These are phyloP conservation scores for Orgyia antiqua DNA, from an alignment of 2,888 invertebrate species.

Conservation along the genomic window DNA sequence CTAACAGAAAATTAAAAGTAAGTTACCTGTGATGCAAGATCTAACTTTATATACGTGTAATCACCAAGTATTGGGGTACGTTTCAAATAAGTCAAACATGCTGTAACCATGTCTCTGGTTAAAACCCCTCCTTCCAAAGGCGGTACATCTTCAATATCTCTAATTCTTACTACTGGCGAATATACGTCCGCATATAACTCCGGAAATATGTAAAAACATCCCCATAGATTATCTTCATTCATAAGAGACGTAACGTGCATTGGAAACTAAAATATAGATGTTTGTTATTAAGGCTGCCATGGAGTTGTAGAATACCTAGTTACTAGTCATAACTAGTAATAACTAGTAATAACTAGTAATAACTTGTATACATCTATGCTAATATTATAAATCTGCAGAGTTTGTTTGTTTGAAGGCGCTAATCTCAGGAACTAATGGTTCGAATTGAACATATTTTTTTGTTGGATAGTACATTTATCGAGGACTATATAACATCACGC, in stretches of 20 bases:
- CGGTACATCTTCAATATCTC: conserved; percentile 40
- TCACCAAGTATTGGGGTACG: conserved; percentile 73
- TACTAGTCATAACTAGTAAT: neutral
- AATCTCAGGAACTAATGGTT: too few species aligned
- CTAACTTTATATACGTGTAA: conserved; percentile 75
- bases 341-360: too few species aligned
- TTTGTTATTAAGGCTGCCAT: neutral
- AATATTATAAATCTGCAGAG: too few species aligned
- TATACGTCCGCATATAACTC: conserved; percentile 53
- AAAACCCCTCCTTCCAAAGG: conserved; percentile 63
- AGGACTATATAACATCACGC: too few species aligned
- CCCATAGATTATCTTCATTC: conserved; percentile 63
- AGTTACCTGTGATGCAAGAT: conserved; percentile 62
- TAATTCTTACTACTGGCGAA: conserved; percentile 50
- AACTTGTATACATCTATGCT: too few species aligned
- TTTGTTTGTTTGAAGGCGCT: too few species aligned
- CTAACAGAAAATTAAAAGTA: too few species aligned
- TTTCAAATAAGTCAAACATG: conserved; percentile 71
- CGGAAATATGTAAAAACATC: conserved; percentile 63
- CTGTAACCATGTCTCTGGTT: conserved; percentile 71
- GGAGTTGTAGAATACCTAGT: neutral
- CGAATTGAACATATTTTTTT: too few species aligned
- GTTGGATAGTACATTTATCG: too few species aligned
- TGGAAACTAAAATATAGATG: conserved; percentile 56
- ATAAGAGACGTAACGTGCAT: conserved; percentile 47